Evolutionary conservation across 2,888 invertebrate genomes (phyloP), one percentile per base, ranked within the genome.

Genomic region (Ormyrus pomaceus): DNA sequence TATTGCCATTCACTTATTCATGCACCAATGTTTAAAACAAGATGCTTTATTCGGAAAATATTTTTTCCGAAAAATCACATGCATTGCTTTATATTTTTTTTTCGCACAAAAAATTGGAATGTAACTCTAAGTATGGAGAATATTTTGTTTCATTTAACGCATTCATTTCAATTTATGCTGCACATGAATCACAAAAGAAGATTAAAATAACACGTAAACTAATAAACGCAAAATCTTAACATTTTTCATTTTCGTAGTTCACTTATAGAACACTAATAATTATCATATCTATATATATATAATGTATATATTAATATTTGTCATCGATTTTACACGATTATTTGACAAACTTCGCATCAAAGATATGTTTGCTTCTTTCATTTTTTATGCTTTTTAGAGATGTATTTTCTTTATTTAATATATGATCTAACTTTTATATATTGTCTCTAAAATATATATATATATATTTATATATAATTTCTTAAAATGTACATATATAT

Each of bases 361-460:
- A 64, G 81, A 81, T 77, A 81, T 81, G 81, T 77, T 59, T 70
- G 48, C 61, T 81, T 78, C 72, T 73, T 81, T 53, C 70, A 9
- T 77, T 65, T 76, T 59, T 73, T 13, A 59, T 55, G 13, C 69
- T 56, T 59, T 58, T 72, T 5, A 34, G 53, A 61, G 77, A 74
- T 74, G 46, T 62, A 45, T 66, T 46, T 55, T 76, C 19, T 75
- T 55, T 11, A 62, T 72, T 72, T 62, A 62, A 65, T 34, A 34
- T 34, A 34, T 34, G 34, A 34, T 34, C 34, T 34, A 34, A 34
- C 34, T 34, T 34, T 34, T 34, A 34, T 34, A 34, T 34, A 34
- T 34, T 34, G 34, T 34, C 34, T 34, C 34, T 34, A 34, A 34
- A 34, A 34, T 34, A 58, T 72, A 76, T 72, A 66, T 76, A 11